These are phyloP conservation scores for Emydura subglobosa DNA, from an alignment of 2,113 vertebrate genomes.

Conservation along the genomic window DNA sequence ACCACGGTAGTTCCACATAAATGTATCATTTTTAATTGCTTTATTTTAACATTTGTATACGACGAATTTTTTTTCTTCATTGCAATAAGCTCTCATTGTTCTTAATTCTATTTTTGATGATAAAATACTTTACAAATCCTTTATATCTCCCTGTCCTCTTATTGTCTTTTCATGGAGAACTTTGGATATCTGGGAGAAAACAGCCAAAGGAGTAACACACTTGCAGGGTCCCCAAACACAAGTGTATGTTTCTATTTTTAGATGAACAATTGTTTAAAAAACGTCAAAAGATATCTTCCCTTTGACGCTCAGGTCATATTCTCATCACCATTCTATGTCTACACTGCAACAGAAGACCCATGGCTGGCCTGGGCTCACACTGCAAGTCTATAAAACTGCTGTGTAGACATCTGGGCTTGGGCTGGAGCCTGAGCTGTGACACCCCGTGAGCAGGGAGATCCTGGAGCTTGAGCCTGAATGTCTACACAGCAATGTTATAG, in stretches of 20 bases:
- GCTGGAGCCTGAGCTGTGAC: background rate
- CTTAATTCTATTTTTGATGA: constrained; percentile 31
- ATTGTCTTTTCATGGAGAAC: constrained; percentile 19
- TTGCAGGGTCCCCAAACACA: background rate
- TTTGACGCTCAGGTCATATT: background rate
- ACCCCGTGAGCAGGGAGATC: background rate
- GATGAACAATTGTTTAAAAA: background rate
- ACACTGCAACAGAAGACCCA: background rate
- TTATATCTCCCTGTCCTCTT: background rate
- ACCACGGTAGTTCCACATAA: background rate
- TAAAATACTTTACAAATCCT: constrained; percentile 34
- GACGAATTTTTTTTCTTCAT: background rate
- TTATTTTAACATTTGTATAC: background rate
- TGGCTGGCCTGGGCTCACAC: background rate
- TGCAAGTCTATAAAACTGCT: background rate
- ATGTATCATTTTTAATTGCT: background rate
- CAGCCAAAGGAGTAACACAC: background rate
- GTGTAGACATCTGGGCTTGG: background rate
- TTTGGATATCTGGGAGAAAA: background rate
- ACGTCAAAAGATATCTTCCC: background rate
- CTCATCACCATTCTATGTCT: background rate
- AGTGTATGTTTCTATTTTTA: background rate
- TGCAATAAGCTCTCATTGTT: background rate
- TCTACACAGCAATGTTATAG: background rate
- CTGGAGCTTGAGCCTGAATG: background rate